phyloP scores from a whole-genome alignment of 2,113 vertebrate genomes.

The Australoheros scitulus region DNA sequence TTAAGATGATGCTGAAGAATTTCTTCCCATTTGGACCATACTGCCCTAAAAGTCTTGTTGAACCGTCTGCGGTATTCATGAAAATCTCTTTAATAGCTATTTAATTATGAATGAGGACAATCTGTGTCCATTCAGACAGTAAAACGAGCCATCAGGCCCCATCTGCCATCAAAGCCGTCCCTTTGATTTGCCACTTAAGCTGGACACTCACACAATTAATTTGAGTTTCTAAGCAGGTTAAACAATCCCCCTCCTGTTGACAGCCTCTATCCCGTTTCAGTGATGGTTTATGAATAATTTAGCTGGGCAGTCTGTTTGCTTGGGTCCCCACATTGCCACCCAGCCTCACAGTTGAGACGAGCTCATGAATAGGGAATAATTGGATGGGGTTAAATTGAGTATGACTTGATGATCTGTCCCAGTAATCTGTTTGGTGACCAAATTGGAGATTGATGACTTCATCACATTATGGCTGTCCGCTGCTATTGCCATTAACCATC shows the following conservation, averaged over 20 bases:
- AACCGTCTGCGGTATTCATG: slow-evolving; percentile 67
- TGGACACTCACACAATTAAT: slow-evolving; percentile 72
- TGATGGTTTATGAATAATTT: slow-evolving; percentile 74
- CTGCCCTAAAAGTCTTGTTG: slow-evolving; percentile 27
- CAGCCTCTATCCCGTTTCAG: slow-evolving; percentile 55
- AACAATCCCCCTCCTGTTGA: slow-evolving; percentile 67
- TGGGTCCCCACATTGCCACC: slow-evolving; percentile 28
- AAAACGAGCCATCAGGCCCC: slow-evolving; percentile 78
- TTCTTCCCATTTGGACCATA: slow-evolving; percentile 28
- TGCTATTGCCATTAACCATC: slow-evolving; percentile 43
- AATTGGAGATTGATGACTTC: slow-evolving; percentile 66
- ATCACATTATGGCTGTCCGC: slow-evolving; percentile 58
- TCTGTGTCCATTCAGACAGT: slow-evolving; percentile 83
- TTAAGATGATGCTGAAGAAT: background rate
- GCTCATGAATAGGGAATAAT: slow-evolving; percentile 73
- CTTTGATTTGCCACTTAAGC: slow-evolving; percentile 78
- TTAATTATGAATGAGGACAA: slow-evolving; percentile 89
- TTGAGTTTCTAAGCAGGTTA: slow-evolving; percentile 75
- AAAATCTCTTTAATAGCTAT: slow-evolving; percentile 69
- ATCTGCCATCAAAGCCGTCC: slow-evolving; percentile 79
- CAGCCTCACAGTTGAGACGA: slow-evolving; percentile 47
- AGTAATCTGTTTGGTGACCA: slow-evolving; percentile 56
- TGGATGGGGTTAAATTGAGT: slow-evolving; percentile 56
- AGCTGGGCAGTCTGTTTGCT: slow-evolving; percentile 63
- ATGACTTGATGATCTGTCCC: slow-evolving; percentile 65